Base-by-base conservation (phyloP, 2,113 vertebrate genomes). In the Rhynchopsitta pachyrhyncha region DNA sequence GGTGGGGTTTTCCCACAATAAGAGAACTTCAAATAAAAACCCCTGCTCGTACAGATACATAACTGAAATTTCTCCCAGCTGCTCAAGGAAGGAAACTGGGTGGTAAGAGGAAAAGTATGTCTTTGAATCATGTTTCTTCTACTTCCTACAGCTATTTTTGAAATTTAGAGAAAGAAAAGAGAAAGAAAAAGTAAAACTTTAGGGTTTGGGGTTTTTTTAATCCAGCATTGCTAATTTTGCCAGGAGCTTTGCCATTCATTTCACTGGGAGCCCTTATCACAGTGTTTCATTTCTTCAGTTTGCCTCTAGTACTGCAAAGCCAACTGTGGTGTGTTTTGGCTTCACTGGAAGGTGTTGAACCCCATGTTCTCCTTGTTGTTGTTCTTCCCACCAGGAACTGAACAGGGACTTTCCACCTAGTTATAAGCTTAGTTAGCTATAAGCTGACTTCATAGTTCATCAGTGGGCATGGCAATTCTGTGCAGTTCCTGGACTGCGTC, bases 101-200 rank as follows among this genome's bases (percentile, higher is more conserved):
- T n/a, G 44, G 88, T 93, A 63, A 73, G 92, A 91, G 88, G 96
- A 97, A 93, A 91, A 82, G 86, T 86, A 52, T 86, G 69, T 13
- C 60, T 87, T 89, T 84, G 69, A 94, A 57, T 91, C 52, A 33
- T 64, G 35, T 85, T 96, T 95, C 24, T 95, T 69, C 23, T 73
- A 53, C 44, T 96, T 96, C 96, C 93, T 91, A 73, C 33, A n/a
- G 77, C 35, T 96, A 96, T 95, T 93, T 92, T 96, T 15, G 82
- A 68, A 46, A 17, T 13, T 19, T 8, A 52, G 2, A 80, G 59
- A 49, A 73, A 49, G 9, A 15, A 29, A 31, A 70, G 57, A 62
- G 15, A 23, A 27, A 35, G 7, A 7, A 24, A 17, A 29, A 16
- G 2, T 11, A 66, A 74, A n/a, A 9, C 14, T 67, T 49, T 33